These are phyloP conservation scores for Galleria mellonella DNA, from an alignment of 1,140 invertebrate species.

Conservation along the genomic window DNA sequence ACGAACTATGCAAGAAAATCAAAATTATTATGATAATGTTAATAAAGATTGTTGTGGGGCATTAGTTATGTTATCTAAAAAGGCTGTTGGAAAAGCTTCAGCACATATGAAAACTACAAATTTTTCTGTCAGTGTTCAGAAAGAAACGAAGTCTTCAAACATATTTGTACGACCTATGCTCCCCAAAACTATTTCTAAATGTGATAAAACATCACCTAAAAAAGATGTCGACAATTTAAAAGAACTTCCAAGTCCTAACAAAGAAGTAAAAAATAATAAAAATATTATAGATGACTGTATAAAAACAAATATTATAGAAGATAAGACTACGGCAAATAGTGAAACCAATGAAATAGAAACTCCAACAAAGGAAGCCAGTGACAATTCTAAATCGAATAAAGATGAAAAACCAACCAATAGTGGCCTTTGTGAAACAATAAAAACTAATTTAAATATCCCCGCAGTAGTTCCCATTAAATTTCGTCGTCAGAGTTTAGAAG, in stretches of 20 bases:
- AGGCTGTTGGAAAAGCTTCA: constrained; percentile 37
- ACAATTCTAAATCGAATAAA: not conserved
- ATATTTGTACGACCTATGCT: constrained; percentile 48
- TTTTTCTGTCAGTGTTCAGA: constrained; percentile 28
- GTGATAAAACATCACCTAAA: constrained; percentile 52
- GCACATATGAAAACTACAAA: constrained; percentile 53
- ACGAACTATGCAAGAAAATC: constrained; percentile 31
- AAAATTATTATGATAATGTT: constrained; percentile 33
- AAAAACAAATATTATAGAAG: no score
- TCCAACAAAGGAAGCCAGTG: not conserved
- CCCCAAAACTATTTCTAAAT: constrained; percentile 36
- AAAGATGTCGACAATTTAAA: constrained; percentile 41
- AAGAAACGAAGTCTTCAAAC: constrained; percentile 29
- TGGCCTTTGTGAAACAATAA: constrained; percentile 11
- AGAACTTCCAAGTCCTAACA: constrained; percentile 15
- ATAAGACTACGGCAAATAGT: no score
- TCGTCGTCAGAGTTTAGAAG: constrained; percentile 50
- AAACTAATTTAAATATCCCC: constrained; percentile 32
- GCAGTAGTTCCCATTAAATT: constrained; percentile 51
- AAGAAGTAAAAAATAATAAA: constrained; percentile 10
- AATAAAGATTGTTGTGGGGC: constrained; percentile 56
- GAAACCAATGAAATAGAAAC: constrained; percentile 1
- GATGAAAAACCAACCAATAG: not conserved
- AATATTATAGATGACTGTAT: not conserved
- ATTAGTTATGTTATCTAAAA: constrained; percentile 41